Conservation (phyloP, 1,140 invertebrate genomes). For the Danaus melanippus region DNA sequence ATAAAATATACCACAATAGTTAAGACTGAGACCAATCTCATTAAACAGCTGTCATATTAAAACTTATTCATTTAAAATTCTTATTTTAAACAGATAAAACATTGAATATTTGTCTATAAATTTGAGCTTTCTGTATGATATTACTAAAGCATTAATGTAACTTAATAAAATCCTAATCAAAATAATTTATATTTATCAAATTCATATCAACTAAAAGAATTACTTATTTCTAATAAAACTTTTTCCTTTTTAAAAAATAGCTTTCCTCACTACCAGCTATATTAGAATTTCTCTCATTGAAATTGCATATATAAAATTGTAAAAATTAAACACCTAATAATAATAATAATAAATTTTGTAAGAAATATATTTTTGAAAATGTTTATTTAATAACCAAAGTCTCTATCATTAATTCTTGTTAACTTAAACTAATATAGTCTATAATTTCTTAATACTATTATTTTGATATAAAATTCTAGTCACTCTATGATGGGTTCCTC, state of each 20-base stretch:
- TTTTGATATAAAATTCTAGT: slow-evolving; percentile 12
- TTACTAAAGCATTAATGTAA: not conserved
- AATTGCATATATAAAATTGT: too few relatives aligned
- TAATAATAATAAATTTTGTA: not conserved
- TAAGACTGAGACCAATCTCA: slow-evolving; percentile 59
- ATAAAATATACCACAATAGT: slow-evolving; percentile 25
- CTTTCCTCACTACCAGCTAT: not conserved
- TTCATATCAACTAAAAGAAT: too few relatives aligned
- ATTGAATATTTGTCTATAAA: slow-evolving; percentile 6
- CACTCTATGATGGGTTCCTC: slow-evolving; percentile 6
- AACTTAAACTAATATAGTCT: not conserved
- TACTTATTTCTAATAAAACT: slow-evolving; percentile 2
- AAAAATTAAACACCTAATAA: too few relatives aligned
- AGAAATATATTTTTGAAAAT: slow-evolving; percentile 1
- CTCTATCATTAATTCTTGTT: not conserved
- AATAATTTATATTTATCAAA: too few relatives aligned
- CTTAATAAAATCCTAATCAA: not conserved
- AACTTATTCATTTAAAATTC: too few relatives aligned
- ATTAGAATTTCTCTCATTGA: too few relatives aligned
- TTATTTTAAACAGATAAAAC: not conserved
- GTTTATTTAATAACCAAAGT: slow-evolving; percentile 4
- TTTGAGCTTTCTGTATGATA: not conserved
- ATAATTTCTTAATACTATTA: slow-evolving; percentile 3
- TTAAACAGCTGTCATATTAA: slow-evolving; percentile 16
- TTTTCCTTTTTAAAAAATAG: not conserved